Base-by-base conservation (phyloP, 2,888 invertebrate species). In the Oxystoma pomonae region DNA sequence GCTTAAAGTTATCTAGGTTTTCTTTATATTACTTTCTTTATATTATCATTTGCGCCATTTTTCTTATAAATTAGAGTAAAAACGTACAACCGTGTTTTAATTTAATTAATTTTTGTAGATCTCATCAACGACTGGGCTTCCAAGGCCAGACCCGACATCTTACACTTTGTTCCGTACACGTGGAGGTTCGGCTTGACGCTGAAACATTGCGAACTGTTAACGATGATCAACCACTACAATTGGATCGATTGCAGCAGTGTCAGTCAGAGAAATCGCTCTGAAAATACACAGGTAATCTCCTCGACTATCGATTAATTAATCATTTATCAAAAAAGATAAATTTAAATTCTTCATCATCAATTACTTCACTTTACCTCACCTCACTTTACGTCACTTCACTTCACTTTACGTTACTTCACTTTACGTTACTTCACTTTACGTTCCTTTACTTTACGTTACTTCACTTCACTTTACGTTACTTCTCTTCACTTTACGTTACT, bases 171-270 rank as follows among this genome's bases (percentile, higher is more conserved):
- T 60, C 99, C 99, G 1, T 99, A 97, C 80, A 96, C 96, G 0
- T 98, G 96, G 91, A 91, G 93, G 76, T 92, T 99, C 74, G 92
- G 90, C 66, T 83, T 98, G 65, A 84, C 94, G 7, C 81, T 97
- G 19, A 96, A 98, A 78, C 96, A 98, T 80, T 97, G 98, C 80
- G 97, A 99, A 81, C 84, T 99, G 16, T 86, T 98, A 1, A 93
- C 96, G 53, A 83, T 95, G 16, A 91, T 95, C 74, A 99, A 98
- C 81, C 95, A 98, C 77, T 94, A 94, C 80, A 99, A 99, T 80
- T 99, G 98, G 99, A 92, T 99, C 70, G 98, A 99, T 80, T 98
- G 98, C 74, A 94, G 96, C 61, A 96, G 96, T 20, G 94, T 95
- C 58, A 92, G 94, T 73, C 94, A 94, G 78, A 71, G 75, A 60